Percentiles rank a stretch among this genome's conserved stretches.
Conservation (phyloP, 2,113 vertebrate species). For the Solea senegalensis region DNA sequence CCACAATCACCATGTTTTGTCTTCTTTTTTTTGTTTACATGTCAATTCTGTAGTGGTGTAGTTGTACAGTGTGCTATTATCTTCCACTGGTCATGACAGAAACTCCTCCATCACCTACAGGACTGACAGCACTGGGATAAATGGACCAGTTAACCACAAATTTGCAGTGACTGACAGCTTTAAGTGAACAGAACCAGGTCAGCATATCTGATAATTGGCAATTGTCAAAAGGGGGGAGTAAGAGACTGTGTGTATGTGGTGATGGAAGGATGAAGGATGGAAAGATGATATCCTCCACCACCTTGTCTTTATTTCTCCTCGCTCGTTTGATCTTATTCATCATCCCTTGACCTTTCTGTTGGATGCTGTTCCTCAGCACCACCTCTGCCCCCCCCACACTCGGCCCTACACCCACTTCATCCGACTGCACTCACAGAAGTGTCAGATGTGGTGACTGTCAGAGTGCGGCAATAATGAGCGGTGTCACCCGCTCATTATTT, state of each 20-base stretch:
- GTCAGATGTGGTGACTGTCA: constrained; percentile 42
- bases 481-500: constrained; percentile 51
- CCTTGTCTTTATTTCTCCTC: constrained; percentile 30
- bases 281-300: not conserved
- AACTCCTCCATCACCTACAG: not conserved
- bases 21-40: too few species aligned
- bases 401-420: not conserved
- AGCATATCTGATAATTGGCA: constrained; percentile 69
- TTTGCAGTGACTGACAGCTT: constrained; percentile 55
- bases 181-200: constrained; percentile 46
- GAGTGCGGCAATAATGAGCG: constrained; percentile 12
- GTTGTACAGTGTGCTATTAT: too few species aligned
- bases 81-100: not conserved
- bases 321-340: constrained; percentile 40
- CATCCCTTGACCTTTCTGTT: constrained; percentile 51
- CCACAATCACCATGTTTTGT: too few species aligned
- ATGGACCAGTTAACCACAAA: constrained; percentile 31
- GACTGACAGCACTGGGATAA: constrained; percentile 18
- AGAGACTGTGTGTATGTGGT: not conserved
- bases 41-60: too few species aligned
- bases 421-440: not conserved
- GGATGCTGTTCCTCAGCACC: constrained; percentile 21
- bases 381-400: not conserved
- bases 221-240: constrained; percentile 28
- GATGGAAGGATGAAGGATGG: constrained; percentile 7